These are phyloP conservation scores for Paedocypris sp. DNA, from an alignment of 2,113 vertebrate species.

Conservation along the genomic window DNA sequence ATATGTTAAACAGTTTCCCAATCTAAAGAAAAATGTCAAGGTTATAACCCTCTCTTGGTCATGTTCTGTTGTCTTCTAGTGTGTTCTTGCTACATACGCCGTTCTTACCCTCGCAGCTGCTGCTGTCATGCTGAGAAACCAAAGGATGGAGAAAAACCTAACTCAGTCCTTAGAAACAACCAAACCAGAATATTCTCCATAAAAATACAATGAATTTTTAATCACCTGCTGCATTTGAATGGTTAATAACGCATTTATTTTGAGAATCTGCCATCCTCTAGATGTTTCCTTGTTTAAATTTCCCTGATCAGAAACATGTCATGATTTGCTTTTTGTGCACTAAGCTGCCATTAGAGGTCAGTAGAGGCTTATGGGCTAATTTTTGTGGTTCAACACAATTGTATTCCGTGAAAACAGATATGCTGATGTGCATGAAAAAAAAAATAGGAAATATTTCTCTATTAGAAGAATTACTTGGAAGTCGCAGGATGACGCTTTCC, in stretches of 20 bases:
- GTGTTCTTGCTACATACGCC: constrained; percentile 47
- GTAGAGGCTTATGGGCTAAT: not conserved
- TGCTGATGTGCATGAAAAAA: no score
- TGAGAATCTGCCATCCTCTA: not conserved
- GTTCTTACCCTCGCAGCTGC: constrained; percentile 31
- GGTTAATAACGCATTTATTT: not conserved
- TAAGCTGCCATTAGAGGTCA: constrained; percentile 3
- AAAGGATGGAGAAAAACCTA: constrained; percentile 29
- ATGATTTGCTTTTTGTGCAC: no score
- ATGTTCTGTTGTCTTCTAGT: constrained; percentile 35
- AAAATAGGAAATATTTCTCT: no score
- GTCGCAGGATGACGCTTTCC: not conserved
- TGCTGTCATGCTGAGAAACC: constrained; percentile 34
- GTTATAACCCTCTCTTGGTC: no score
- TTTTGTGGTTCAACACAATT: no score
- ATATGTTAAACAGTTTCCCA: not conserved
- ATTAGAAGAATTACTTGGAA: not conserved
- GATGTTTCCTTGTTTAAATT: not conserved
- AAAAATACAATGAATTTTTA: constrained; percentile 6
- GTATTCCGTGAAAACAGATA: no score
- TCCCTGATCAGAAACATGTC: no score
- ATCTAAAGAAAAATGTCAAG: not conserved
- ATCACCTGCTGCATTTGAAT: not conserved
- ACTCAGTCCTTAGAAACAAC: constrained; percentile 7
- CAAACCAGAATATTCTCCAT: not conserved